A percentile compares a stretch with the other conserved stretches of the same genome.
phyloP scores from a whole-genome alignment of 2,797 vertebrate genomes.

The Xyrichtys novacula region DNA sequence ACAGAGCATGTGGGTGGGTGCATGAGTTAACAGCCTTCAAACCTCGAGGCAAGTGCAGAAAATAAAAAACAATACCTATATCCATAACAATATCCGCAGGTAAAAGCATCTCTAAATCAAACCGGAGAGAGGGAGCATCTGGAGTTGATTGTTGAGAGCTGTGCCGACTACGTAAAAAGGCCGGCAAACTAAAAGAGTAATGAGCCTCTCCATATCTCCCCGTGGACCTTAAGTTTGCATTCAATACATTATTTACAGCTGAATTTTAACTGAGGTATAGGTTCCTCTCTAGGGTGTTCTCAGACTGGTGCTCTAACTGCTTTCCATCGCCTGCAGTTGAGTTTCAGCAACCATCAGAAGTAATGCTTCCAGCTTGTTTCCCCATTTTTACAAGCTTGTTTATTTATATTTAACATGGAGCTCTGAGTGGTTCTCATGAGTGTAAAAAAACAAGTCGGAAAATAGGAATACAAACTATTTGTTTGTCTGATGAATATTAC shows the following conservation, averaged over 20 bases:
- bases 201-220: conserved; percentile 81
- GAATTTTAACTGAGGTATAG: conserved; percentile 82
- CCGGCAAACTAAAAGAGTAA: conserved; percentile 81
- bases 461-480: conserved; percentile 1
- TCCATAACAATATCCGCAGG: conserved; percentile 83
- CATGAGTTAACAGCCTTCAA: conserved; percentile 71
- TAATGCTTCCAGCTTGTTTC: conserved; percentile 57
- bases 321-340: conserved; percentile 70
- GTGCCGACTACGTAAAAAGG: conserved; percentile 72
- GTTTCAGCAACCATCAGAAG: conserved; percentile 51
- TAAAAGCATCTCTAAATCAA: conserved; percentile 84
- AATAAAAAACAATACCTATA: conserved; percentile 79
- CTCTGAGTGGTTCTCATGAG: neutral
- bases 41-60: conserved; percentile 69
- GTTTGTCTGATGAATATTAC: conserved; percentile 12
- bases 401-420: conserved; percentile 29
- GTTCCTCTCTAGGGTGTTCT: conserved; percentile 80
- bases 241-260: conserved; percentile 86
- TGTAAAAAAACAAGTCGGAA: conserved; percentile 21
- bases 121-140: conserved; percentile 70
- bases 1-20: conserved; percentile 71
- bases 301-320: conserved; percentile 78
- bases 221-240: conserved; percentile 83
- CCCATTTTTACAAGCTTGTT: conserved; percentile 41
- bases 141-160: conserved; percentile 73